phyloP scores from a whole-genome alignment of 2,797 vertebrate genomes.

The Margarornis squamiger region DNA sequence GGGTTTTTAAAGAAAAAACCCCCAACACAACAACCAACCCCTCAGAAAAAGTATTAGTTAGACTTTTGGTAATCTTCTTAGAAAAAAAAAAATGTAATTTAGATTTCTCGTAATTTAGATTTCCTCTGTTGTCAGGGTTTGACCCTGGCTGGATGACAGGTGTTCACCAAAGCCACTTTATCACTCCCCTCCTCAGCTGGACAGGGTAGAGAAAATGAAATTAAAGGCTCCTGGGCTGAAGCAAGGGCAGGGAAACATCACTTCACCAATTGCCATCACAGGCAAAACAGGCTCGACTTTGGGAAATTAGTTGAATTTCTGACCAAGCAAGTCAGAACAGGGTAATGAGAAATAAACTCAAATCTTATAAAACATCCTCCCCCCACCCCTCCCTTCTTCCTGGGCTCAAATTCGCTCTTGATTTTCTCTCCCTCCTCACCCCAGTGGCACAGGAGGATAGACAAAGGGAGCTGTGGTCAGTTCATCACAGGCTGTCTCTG shows the following conservation, averaged over 20 bases:
- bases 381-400: not conserved
- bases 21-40: not conserved
- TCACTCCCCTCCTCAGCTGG: not conserved
- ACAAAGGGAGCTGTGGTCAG: accelerated
- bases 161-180: not conserved
- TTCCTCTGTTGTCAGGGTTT: not conserved
- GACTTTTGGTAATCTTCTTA: not conserved
- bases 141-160: not conserved
- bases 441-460: not conserved
- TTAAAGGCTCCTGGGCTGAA: not conserved
- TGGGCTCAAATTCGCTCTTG: not conserved
- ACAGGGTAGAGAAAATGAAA: not conserved
- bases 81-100: not conserved
- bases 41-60: not conserved
- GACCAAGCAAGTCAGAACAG: not conserved
- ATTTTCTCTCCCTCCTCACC: not conserved
- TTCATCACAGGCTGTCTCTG: not conserved
- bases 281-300: not conserved
- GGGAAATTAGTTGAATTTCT: not conserved
- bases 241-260: not conserved
- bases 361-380: not conserved
- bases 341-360: not conserved
- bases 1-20: not conserved
- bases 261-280: not conserved
- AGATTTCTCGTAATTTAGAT: not conserved